Conservation (phyloP, 2,113 vertebrate species). For the Psephotus haematonotus region DNA sequence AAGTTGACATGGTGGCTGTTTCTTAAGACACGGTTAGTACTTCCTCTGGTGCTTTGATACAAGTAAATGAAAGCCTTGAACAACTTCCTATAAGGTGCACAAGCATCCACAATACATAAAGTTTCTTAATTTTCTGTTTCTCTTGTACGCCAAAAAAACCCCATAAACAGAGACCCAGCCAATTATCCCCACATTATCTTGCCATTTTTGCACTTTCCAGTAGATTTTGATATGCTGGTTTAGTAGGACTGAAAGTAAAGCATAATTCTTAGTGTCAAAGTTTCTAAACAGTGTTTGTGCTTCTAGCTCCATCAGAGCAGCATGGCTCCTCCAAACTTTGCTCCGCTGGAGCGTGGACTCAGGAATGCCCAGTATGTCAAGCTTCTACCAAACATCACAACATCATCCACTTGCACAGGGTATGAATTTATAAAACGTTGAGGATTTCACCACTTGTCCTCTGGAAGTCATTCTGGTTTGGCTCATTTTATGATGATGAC, state of each 20-base stretch:
- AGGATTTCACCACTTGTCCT: background rate
- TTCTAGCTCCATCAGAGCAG: background rate
- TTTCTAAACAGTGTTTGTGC: background rate
- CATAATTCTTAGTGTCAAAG: background rate
- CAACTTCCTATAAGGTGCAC: conserved; percentile 29
- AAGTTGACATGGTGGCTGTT: background rate
- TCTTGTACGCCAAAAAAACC: background rate
- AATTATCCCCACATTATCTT: background rate
- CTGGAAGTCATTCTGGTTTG: background rate
- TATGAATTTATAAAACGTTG: background rate
- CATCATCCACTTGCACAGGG: background rate
- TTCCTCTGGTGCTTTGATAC: conserved; percentile 19
- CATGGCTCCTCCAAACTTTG: background rate
- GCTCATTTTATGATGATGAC: background rate
- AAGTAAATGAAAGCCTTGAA: conserved; percentile 8
- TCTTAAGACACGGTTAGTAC: background rate
- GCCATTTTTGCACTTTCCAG: background rate
- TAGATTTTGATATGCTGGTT: background rate
- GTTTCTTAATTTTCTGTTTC: background rate
- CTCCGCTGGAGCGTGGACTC: background rate
- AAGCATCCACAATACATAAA: conserved; percentile 30
- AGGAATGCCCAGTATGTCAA: background rate
- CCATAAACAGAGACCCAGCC: background rate
- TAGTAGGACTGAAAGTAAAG: background rate
- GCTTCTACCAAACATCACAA: background rate